These are phyloP conservation scores for Adelognathus sp. DNA, from an alignment of 2,888 invertebrate genomes.

Conservation along the genomic window DNA sequence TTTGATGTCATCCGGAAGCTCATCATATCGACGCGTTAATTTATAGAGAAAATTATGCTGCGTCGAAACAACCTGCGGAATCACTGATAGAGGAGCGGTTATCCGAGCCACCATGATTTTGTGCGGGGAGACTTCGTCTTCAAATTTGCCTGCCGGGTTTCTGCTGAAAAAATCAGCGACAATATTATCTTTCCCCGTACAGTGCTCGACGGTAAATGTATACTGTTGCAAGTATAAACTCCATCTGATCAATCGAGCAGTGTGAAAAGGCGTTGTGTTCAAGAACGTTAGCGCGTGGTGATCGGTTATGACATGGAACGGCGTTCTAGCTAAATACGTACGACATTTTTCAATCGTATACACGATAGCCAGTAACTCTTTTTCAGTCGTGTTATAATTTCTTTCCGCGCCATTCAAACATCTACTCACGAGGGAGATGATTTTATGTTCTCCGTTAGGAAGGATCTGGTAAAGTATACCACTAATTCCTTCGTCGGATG, in stretches of 20 bases:
- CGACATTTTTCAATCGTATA: constrained; percentile 44
- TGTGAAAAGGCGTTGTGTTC: constrained; percentile 61
- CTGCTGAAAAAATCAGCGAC: constrained; percentile 67
- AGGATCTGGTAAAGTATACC: constrained; percentile 56
- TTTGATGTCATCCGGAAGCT: not conserved
- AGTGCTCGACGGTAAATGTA: constrained; percentile 58
- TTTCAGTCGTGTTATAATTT: constrained; percentile 47
- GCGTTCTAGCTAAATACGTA: constrained; percentile 59
- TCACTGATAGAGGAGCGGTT: not conserved
- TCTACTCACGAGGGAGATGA: constrained; percentile 19
- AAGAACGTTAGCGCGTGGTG: constrained; percentile 67
- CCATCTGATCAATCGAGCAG: constrained; percentile 65
- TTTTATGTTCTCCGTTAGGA: not conserved
- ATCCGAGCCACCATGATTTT: not conserved
- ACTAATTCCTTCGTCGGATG: constrained; percentile 52
- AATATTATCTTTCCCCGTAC: constrained; percentile 64
- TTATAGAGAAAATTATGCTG: not conserved
- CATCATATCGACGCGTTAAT: not conserved
- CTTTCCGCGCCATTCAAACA: constrained; percentile 34
- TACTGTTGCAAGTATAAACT: constrained; percentile 64
- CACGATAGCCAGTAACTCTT: constrained; percentile 46
- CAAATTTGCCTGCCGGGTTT: constrained; percentile 46
- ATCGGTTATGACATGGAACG: constrained; percentile 66
- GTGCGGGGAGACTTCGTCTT: not conserved
- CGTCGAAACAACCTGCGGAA: too few species aligned